Base-by-base conservation (phyloP, 2,113 vertebrate genomes). In the Oryzias javanicus region DNA sequence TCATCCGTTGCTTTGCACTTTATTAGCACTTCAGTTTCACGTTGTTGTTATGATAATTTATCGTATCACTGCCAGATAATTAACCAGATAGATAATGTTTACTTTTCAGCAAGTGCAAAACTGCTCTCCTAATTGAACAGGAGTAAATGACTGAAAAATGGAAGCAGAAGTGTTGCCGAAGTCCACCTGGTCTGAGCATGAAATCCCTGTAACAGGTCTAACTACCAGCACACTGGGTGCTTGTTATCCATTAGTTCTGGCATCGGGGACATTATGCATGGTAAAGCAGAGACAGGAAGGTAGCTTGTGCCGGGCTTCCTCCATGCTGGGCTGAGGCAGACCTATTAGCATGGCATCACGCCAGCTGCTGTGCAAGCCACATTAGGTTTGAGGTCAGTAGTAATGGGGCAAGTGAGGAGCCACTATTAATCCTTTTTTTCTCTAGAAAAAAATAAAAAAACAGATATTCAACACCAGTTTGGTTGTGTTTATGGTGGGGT, bases 351-450 rank as follows among this genome's bases (percentile, higher is more conserved):
- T 79, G 72, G 80, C 72, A 55, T 47, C 35, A 44, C 55, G 76
- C 78, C 76, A 80, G 78, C 78, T 88, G 80, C 78, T 79, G 74
- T 47, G 60, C 78, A 72, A 82, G 76, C 60, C 75, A 79, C 72
- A 79, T 83, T 83, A 78, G 64, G 67, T 69, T 13, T 42, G 63
- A 79, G 82, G 81, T 81, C 75, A 81, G 80, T 55, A 61, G 72
- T 71, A 80, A 80, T 72, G 67, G 61, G 35, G 66, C 61, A 56
- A 66, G 42, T 47, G 64, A 67, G 47, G 71, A 60, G 54, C 69
- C 45, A 45, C 49, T 72, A 86, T 83, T 78, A 83, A 80, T 86
- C 62, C 68, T 55, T 35, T 72, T 78, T 61, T 59, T 40, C 70
- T 70, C 72, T 25, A 29, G n/a, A n/a, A n/a, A n/a, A n/a, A n/a